Base-by-base conservation (phyloP, 2,113 vertebrate genomes). In the Glaucidium brasilianum region DNA sequence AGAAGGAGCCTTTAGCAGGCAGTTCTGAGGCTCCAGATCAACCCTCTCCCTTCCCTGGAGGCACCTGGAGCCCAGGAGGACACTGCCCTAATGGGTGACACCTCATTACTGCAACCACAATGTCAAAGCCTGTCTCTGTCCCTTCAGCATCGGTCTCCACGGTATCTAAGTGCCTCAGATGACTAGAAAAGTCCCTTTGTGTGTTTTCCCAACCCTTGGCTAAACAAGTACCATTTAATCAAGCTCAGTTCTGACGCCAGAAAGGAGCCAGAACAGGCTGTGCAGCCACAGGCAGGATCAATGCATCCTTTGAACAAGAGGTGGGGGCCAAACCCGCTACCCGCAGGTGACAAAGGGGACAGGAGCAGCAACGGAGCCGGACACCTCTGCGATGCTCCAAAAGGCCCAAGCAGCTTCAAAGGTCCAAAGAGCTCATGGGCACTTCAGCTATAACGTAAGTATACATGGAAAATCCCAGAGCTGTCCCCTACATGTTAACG, bases 211-310 rank as follows among this genome's bases (percentile, higher is more conserved):
- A 89, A 67, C 91, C 95, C 81, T 78, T 82, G 73, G 94, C 87
- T 92, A 77, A 75, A 93, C 84, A 96, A 96, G 80, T 32, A n/a
- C 81, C 92, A 6, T 95, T 96, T 96, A 96, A 96, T 96, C 95
- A 94, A 89, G 91, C 84, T 93, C 91, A 29, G 81, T 95, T 94
- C 96, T 32, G 90, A 96, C 91, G 87, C 56, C 94, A 92, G 71
- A 82, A 72, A 95, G 4, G 34, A 92, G 79, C 37, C 71, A 79
- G 84, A 85, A 85, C 56, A 85, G 69, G 76, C 84, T 81, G 91
- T 19, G 26, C 91, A 63, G 92, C 63, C 86, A 55, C 63, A 10
- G 76, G 68, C 91, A 72, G 78, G 78, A 92, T 60, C 62, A 25
- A 88, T 37, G 2, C 88, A 85, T 82, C 12, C 88, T 94, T 85